These are phyloP conservation scores for Tenualosa ilisha DNA, from an alignment of 2,797 vertebrate species.

Conservation along the genomic window DNA sequence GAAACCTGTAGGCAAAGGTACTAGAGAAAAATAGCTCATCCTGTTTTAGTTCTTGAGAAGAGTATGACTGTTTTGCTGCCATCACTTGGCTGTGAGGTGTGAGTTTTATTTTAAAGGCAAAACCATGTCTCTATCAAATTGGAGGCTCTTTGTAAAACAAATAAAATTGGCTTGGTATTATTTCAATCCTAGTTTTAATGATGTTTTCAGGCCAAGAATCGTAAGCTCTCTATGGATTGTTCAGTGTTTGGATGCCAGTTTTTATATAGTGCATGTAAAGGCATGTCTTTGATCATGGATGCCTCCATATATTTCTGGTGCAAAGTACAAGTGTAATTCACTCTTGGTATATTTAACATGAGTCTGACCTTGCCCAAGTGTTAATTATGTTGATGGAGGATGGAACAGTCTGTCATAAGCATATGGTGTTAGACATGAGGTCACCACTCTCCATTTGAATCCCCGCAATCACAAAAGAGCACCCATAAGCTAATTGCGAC, in stretches of 20 bases:
- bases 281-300: slow-evolving; percentile 41
- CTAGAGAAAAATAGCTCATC: background rate
- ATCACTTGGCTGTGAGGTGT: background rate
- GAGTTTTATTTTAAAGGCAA: background rate
- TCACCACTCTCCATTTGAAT: slow-evolving; percentile 37
- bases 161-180: slow-evolving; percentile 18
- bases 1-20: background rate
- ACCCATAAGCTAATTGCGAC: slow-evolving; percentile 41
- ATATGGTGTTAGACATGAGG: slow-evolving; percentile 32
- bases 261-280: slow-evolving; percentile 19
- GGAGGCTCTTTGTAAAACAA: slow-evolving; percentile 25
- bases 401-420: slow-evolving; percentile 36
- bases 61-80: slow-evolving; percentile 58
- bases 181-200: slow-evolving; percentile 27
- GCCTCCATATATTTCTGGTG: slow-evolving; percentile 35
- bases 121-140: slow-evolving; percentile 19
- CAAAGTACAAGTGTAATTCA: slow-evolving; percentile 35
- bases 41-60: slow-evolving; percentile 44
- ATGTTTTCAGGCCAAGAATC: slow-evolving; percentile 31
- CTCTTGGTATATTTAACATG: slow-evolving; percentile 24
- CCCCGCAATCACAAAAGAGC: slow-evolving; percentile 30
- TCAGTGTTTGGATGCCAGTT: background rate
- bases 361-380: slow-evolving; percentile 28
- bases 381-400: slow-evolving; percentile 39
- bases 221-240: background rate